phyloP scores from a whole-genome alignment of 2,113 vertebrate species.

The Catharus bicknelli region DNA sequence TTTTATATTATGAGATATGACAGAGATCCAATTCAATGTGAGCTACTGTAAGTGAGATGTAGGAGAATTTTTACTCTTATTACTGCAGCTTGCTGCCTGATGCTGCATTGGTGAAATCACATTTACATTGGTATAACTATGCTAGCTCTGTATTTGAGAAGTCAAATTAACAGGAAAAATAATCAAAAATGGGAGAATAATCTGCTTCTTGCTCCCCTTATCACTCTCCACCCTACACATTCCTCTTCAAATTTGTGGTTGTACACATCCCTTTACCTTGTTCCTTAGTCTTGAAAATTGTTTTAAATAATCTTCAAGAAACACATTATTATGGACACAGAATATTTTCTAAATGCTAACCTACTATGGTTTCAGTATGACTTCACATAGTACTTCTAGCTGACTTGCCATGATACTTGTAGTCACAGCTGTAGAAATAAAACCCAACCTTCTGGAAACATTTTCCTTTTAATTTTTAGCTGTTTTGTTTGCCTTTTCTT shows the following conservation, averaged over 20 bases:
- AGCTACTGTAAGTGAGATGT: not conserved
- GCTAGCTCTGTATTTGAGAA: not conserved
- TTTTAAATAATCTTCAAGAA: not conserved
- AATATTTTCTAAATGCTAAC: not conserved
- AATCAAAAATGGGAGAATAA: not conserved
- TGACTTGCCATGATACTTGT: not conserved
- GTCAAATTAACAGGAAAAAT: not conserved
- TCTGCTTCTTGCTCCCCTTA: not conserved
- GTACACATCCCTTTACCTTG: not conserved
- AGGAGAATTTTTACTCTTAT: not conserved
- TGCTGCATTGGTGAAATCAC: not conserved
- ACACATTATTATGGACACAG: not conserved
- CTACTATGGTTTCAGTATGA: not conserved
- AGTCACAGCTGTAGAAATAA: not conserved
- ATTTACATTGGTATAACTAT: not conserved
- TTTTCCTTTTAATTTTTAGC: not conserved
- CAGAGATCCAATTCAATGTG: not conserved
- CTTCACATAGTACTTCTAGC: not conserved
- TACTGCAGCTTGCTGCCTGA: not conserved
- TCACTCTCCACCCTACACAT: not conserved
- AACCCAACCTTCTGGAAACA: not conserved
- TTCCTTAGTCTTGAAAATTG: not conserved
- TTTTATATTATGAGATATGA: not conserved
- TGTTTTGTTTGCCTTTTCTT: not conserved
- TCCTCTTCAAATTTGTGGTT: not conserved